Percentiles rank a stretch among this genome's conserved stretches.
Conservation (phyloP, 2,113 vertebrate species). For the Tachycineta bicolor region DNA sequence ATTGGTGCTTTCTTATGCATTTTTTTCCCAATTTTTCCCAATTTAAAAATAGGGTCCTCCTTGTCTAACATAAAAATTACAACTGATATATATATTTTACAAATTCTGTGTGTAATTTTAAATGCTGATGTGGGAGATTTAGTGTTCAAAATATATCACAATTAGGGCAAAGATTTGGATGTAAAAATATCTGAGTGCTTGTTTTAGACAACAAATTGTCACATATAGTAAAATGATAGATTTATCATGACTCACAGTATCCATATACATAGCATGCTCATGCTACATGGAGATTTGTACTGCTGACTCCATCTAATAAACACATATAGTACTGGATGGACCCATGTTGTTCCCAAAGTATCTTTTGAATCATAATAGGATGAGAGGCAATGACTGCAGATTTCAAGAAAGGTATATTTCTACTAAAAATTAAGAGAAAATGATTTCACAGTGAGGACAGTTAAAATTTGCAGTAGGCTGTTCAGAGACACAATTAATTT, state of each 20-base stretch:
- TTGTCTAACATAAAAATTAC: not conserved
- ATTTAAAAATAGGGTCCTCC: not conserved
- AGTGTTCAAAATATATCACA: not conserved
- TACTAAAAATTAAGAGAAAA: not conserved
- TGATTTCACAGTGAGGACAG: not conserved
- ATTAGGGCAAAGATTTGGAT: not conserved
- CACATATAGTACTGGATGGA: not conserved
- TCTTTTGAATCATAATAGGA: not conserved
- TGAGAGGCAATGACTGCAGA: not conserved
- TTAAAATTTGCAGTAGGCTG: not conserved
- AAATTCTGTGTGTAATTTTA: not conserved
- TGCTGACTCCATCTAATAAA: not conserved
- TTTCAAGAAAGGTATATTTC: not conserved
- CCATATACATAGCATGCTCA: not conserved
- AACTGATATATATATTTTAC: not conserved
- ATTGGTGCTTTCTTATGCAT: not conserved
- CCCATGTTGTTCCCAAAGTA: not conserved
- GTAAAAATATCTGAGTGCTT: not conserved
- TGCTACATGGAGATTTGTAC: not conserved
- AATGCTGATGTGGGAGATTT: not conserved
- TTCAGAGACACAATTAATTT: not conserved
- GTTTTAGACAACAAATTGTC: not conserved
- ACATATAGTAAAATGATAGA: not conserved
- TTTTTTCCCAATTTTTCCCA: not conserved
- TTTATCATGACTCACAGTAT: not conserved